Conservation (phyloP, 2,113 vertebrate species). For the Anarrhichthys ocellatus region DNA sequence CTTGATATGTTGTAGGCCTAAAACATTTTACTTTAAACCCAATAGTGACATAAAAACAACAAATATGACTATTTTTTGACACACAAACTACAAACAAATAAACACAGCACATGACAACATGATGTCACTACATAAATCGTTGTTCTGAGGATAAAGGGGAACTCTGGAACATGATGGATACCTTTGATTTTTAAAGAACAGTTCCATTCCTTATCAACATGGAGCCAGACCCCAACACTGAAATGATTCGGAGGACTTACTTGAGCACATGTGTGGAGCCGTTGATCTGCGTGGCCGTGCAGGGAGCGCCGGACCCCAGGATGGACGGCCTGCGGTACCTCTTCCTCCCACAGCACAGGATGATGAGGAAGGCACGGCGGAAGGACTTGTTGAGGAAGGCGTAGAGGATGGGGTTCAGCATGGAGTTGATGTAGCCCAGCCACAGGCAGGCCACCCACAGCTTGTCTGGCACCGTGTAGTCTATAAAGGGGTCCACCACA, state of each 20-base stretch:
- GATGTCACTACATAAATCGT: not conserved
- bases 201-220: not conserved
- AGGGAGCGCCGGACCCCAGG: constrained; percentile 86
- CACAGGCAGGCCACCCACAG: constrained; percentile 97
- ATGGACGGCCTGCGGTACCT: constrained; percentile 92
- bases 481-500: constrained; percentile 96
- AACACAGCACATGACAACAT: not conserved
- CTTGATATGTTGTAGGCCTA: not conserved
- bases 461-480: constrained; percentile 92
- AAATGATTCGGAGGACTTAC: constrained; percentile 80
- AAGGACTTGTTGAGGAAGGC: constrained; percentile 99
- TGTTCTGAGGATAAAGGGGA: not conserved
- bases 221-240: not conserved
- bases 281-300: constrained; percentile 94
- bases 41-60: not conserved
- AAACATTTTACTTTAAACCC: not conserved
- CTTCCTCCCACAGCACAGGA: constrained; percentile 96
- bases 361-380: constrained; percentile 99
- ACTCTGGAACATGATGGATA: not conserved
- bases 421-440: constrained; percentile 99
- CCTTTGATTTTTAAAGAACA: not conserved
- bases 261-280: constrained; percentile 96
- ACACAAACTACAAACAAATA: not conserved
- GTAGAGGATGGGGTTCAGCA: constrained; percentile 98
- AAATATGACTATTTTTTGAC: not conserved